phyloP scores from a whole-genome alignment of 2,888 invertebrate species.

The Acrobasis consociella region DNA sequence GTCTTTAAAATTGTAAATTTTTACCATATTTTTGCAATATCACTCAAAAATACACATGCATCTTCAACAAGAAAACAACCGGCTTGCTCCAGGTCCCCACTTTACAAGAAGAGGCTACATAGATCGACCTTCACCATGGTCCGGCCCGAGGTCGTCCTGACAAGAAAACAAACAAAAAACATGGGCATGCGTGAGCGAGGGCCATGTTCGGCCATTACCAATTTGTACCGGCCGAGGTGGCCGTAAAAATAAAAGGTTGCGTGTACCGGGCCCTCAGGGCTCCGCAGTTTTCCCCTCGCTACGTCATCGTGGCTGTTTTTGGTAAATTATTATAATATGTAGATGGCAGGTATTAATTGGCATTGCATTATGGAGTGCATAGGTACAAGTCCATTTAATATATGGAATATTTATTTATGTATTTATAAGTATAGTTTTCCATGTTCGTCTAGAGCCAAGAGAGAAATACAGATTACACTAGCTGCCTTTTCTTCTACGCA shows the following conservation, averaged over 20 bases:
- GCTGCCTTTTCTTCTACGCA: too few relatives aligned
- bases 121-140: slow-evolving; percentile 29
- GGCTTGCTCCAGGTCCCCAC: background rate
- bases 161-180: slow-evolving; percentile 25
- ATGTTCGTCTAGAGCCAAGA: too few relatives aligned
- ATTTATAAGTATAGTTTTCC: too few relatives aligned
- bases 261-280: slow-evolving; percentile 18
- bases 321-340: background rate
- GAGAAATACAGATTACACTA: too few relatives aligned
- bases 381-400: too few relatives aligned
- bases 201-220: slow-evolving; percentile 28
- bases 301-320: slow-evolving; percentile 1
- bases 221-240: slow-evolving; percentile 32
- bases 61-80: background rate
- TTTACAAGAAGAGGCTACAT: slow-evolving; percentile 1
- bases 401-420: too few relatives aligned
- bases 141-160: slow-evolving; percentile 32
- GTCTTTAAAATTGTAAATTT: too few relatives aligned
- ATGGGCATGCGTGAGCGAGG: slow-evolving; percentile 22
- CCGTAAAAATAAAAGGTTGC: slow-evolving; percentile 30
- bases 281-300: slow-evolving; percentile 14
- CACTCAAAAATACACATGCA: too few relatives aligned
- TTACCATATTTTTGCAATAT: too few relatives aligned
- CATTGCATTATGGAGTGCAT: background rate
- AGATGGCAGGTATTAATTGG: background rate